These are phyloP conservation scores for Pachyrhynchus sulphureomaculatus DNA, from an alignment of 1,140 invertebrate genomes.

Conservation along the genomic window DNA sequence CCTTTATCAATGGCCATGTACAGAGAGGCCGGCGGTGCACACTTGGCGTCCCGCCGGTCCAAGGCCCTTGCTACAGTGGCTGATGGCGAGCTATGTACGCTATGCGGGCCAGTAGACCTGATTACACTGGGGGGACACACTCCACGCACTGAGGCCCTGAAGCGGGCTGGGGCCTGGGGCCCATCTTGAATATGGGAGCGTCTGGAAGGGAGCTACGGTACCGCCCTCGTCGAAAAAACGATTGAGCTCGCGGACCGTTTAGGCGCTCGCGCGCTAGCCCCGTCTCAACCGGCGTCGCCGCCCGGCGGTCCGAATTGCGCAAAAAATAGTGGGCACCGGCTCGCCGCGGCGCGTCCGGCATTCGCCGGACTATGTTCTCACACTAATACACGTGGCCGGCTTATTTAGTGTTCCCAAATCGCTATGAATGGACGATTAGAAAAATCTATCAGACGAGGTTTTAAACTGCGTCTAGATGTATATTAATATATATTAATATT, in stretches of 20 bases:
- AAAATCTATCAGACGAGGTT: too few relatives aligned
- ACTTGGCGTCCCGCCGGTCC: slow-evolving; percentile 46
- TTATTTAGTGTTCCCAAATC: too few relatives aligned
- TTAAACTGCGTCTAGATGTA: too few relatives aligned
- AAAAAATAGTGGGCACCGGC: too few relatives aligned
- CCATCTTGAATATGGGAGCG: slow-evolving; percentile 17
- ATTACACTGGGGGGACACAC: slow-evolving; percentile 22
- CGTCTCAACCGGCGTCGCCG: not conserved
- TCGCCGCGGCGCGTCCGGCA: not conserved
- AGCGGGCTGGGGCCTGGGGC: slow-evolving; percentile 11
- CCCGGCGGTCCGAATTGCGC: not conserved
- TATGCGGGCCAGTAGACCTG: slow-evolving; percentile 2
- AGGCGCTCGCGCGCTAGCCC: too few relatives aligned
- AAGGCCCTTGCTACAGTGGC: slow-evolving; percentile 24
- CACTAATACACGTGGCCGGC: too few relatives aligned
- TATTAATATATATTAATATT: too few relatives aligned
- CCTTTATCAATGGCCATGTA: slow-evolving; percentile 53
- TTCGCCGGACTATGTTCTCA: too few relatives aligned
- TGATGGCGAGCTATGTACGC: slow-evolving; percentile 6
- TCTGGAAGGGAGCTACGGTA: slow-evolving; percentile 11
- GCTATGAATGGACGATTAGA: too few relatives aligned
- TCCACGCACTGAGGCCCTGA: slow-evolving; percentile 12
- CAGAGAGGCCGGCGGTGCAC: slow-evolving; percentile 46
- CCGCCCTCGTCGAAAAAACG: slow-evolving; percentile 2
- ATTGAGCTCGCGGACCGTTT: too few relatives aligned